Conservation (phyloP, 2,888 invertebrate species). For the Lasioglossum leucozonium region DNA sequence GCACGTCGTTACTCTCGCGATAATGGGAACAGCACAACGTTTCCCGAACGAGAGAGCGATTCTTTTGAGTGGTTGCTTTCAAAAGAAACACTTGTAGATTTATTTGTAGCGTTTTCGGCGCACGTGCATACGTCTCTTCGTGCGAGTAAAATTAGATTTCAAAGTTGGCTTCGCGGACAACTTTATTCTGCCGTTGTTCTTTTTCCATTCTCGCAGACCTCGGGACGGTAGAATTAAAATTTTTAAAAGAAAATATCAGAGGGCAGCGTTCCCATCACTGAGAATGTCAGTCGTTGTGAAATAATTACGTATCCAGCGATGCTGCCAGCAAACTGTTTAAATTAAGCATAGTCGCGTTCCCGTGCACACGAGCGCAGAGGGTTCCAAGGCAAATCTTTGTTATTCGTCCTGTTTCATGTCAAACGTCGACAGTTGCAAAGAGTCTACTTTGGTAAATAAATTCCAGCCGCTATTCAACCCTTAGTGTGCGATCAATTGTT, state of each 20-base stretch:
- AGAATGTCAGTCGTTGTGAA: constrained; percentile 9
- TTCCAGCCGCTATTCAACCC: neutral
- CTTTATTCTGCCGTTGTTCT: neutral
- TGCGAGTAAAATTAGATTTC: constrained; percentile 55
- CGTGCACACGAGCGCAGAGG: neutral
- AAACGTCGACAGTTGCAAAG: neutral
- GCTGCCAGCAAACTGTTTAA: neutral
- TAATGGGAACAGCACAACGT: neutral
- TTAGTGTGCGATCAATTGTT: neutral
- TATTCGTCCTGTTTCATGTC: neutral
- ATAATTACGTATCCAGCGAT: constrained; percentile 14
- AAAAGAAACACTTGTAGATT: constrained; percentile 43
- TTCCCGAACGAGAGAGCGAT: neutral
- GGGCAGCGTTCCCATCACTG: neutral
- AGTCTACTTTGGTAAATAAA: neutral
- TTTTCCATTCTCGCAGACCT: neutral
- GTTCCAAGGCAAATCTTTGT: neutral
- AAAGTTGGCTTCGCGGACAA: constrained; percentile 23
- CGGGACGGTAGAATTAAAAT: constrained; percentile 23
- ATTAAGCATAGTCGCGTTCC: neutral
- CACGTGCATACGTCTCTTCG: constrained; percentile 15
- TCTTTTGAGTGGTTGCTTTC: constrained; percentile 51
- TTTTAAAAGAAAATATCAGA: constrained; percentile 25
- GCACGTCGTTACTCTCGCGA: neutral
- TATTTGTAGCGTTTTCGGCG: constrained; percentile 29